Evolutionary conservation across 1,140 invertebrate genomes (phyloP).

Genomic region (Trichonephila inaurata): DNA sequence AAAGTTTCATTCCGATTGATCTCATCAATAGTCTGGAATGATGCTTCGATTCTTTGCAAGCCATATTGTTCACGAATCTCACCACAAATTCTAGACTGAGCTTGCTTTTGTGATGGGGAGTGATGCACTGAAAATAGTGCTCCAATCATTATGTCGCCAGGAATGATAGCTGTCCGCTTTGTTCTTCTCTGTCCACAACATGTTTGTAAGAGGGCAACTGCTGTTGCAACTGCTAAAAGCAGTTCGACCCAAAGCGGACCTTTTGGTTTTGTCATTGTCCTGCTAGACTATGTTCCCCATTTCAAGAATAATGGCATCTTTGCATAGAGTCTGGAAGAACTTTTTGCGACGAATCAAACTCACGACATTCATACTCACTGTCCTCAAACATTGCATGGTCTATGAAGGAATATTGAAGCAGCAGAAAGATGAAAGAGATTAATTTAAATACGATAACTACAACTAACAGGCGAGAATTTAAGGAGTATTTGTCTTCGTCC

Average conservation of each 20-base stretch:
- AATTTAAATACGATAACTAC: not conserved
- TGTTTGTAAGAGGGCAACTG: not conserved
- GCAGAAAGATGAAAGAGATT: not conserved
- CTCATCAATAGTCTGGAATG: constrained; percentile 84
- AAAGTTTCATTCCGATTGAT: constrained; percentile 82
- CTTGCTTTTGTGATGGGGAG: constrained; percentile 84
- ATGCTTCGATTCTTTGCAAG: constrained; percentile 89
- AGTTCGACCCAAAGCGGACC: not conserved
- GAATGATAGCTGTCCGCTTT: constrained; percentile 77
- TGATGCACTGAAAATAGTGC: constrained; percentile 88
- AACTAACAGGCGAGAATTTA: not conserved
- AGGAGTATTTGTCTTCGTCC: not conserved
- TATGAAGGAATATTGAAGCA: constrained; percentile 1
- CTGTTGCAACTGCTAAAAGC: not conserved
- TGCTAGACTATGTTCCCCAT: not conserved
- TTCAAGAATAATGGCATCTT: not conserved
- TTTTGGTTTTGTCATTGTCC: not conserved
- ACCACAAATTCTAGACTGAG: constrained; percentile 84
- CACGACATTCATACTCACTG: not conserved
- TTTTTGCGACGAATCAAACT: not conserved
- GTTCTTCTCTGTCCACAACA: constrained; percentile 46
- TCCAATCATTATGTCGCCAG: constrained; percentile 87
- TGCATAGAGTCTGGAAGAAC: not conserved
- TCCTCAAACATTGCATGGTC: not conserved
- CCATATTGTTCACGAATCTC: constrained; percentile 88